Conservation (phyloP, 2,797 vertebrate species). For the Tympanoctomys barrerae region DNA sequence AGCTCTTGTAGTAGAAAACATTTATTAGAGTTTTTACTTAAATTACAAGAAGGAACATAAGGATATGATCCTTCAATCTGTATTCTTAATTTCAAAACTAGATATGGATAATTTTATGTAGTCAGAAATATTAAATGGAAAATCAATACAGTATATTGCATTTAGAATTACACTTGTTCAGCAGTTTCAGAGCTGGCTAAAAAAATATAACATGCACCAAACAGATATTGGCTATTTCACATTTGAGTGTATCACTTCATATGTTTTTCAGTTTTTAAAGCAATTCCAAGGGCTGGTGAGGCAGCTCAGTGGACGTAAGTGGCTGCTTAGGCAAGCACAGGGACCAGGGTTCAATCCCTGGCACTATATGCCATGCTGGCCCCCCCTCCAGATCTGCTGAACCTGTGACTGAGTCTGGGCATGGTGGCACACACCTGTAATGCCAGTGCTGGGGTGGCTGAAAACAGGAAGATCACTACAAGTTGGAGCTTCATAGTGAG, state of each 20-base stretch:
- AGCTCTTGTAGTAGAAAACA: not conserved
- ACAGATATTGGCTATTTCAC: not conserved
- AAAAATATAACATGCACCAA: not conserved
- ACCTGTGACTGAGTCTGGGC: too few species aligned
- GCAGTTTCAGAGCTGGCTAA: not conserved
- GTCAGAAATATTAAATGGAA: slow-evolving; percentile 18
- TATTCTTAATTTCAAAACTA: slow-evolving; percentile 38
- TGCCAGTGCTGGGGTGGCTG: too few species aligned
- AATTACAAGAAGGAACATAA: slow-evolving; percentile 34
- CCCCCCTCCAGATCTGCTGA: too few species aligned
- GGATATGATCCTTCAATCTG: not conserved
- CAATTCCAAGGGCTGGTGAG: not conserved
- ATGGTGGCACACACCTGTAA: too few species aligned
- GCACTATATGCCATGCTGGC: too few species aligned
- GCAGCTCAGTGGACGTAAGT: too few species aligned
- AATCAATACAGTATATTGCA: not conserved
- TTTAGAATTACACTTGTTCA: not conserved
- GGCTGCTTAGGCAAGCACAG: too few species aligned
- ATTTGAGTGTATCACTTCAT: not conserved
- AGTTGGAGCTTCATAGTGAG: too few species aligned
- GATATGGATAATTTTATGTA: not conserved
- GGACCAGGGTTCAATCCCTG: too few species aligned
- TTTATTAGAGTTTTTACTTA: not conserved
- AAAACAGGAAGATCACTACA: too few species aligned
- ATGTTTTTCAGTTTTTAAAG: not conserved